These are phyloP conservation scores for Triops longicaudatus DNA, from an alignment of 1,140 invertebrate genomes.

Conservation along the genomic window DNA sequence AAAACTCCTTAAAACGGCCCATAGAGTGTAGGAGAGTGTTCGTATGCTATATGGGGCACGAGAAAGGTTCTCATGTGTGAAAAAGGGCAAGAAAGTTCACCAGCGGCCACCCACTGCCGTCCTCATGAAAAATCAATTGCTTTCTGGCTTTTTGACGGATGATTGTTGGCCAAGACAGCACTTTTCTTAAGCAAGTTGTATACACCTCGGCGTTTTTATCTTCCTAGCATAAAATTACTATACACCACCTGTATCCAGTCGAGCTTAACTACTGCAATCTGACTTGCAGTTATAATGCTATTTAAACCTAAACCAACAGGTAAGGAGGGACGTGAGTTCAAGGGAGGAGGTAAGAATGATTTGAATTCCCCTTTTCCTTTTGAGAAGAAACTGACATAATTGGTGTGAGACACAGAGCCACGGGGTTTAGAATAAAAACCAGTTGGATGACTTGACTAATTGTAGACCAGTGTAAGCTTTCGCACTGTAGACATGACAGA, in stretches of 20 bases:
- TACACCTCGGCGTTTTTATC: not conserved
- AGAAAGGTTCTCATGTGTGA: too few species aligned
- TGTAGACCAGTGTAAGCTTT: not conserved
- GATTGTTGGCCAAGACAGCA: conserved; percentile 5
- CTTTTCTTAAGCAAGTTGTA: conserved; percentile 12
- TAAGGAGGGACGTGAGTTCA: not conserved
- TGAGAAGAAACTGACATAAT: not conserved
- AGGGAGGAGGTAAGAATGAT: not conserved
- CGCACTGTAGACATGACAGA: not conserved
- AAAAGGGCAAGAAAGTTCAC: not conserved
- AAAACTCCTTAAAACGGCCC: not conserved
- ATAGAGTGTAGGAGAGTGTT: not conserved
- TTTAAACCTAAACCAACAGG: not conserved
- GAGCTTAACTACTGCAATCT: not conserved
- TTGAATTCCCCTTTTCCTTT: not conserved
- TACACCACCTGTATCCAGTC: not conserved
- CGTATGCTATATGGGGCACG: too few species aligned
- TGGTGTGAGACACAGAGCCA: not conserved
- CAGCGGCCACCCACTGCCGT: not conserved
- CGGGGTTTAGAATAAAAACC: not conserved
- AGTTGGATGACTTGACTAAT: conserved; percentile 12
- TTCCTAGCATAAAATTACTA: not conserved
- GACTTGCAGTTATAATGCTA: not conserved
- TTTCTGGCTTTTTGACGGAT: conserved; percentile 11
- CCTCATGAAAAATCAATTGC: conserved; percentile 13